A percentile compares a stretch with the other conserved stretches of the same genome.
Conservation (phyloP, 2,797 vertebrate genomes). For the Ibycter americanus region DNA sequence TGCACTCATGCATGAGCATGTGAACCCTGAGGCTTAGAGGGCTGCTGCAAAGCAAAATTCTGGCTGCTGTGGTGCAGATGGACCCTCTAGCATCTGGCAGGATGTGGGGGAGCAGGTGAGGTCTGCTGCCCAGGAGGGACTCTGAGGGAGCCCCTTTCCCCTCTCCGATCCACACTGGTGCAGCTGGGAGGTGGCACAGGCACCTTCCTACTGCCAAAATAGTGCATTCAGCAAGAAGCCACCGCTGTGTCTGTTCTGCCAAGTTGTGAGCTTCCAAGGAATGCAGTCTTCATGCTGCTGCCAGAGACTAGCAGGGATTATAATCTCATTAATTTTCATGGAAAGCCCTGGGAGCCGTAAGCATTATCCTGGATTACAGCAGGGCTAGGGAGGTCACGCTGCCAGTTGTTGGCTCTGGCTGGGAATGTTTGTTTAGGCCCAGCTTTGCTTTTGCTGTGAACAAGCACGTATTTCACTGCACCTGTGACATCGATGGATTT, state of each 20-base stretch:
- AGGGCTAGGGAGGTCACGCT: neutral
- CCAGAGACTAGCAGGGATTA: constrained; percentile 14
- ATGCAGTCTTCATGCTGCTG: neutral
- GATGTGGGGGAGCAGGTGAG: neutral
- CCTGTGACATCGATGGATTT: neutral
- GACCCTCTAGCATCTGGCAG: neutral
- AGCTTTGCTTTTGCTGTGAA: neutral
- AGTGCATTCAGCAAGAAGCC: neutral
- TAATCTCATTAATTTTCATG: constrained; percentile 49
- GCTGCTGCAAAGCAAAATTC: neutral
- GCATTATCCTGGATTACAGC: neutral
- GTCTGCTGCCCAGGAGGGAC: neutral
- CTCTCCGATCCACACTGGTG: fast-evolving
- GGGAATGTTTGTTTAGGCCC: neutral
- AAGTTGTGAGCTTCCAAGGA: neutral
- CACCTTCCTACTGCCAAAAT: neutral
- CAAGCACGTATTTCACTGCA: neutral
- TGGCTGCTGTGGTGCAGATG: neutral
- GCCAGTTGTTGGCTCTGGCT: neutral
- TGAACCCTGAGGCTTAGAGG: neutral
- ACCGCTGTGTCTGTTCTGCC: neutral
- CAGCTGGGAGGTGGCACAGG: neutral
- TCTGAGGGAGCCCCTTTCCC: neutral
- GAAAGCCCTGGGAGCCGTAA: neutral
- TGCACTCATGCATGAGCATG: fast-evolving